These are phyloP conservation scores for Tupaia tana DNA, from an alignment of 2,113 vertebrate genomes.

Conservation along the genomic window DNA sequence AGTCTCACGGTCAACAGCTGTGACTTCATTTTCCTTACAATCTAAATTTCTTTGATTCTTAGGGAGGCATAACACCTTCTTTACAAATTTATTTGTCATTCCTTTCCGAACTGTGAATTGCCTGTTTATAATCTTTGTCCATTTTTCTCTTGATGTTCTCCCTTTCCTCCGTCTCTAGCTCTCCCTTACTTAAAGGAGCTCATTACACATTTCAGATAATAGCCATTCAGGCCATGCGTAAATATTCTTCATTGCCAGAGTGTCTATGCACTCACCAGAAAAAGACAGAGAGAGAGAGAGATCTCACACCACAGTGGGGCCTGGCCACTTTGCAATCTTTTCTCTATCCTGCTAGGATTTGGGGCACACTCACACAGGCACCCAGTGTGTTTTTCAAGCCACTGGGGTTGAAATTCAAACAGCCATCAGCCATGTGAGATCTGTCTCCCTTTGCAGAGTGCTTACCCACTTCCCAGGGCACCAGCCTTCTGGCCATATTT, in stretches of 20 bases:
- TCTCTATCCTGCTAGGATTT: too few species aligned
- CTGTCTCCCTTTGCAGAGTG: too few species aligned
- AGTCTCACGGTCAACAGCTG: neutral
- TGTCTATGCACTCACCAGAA: too few species aligned
- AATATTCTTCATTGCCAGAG: too few species aligned
- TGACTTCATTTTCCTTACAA: neutral
- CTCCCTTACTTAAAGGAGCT: neutral
- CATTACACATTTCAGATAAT: neutral
- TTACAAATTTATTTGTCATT: neutral
- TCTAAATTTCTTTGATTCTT: neutral
- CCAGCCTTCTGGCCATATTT: neutral
- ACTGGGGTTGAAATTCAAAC: too few species aligned
- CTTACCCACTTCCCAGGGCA: too few species aligned
- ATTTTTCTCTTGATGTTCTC: neutral
- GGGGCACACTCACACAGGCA: too few species aligned
- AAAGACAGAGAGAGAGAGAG: too few species aligned
- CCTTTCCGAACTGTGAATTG: neutral
- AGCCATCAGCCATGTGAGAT: too few species aligned
- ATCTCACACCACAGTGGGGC: too few species aligned
- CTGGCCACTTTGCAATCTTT: too few species aligned
- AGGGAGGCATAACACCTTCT: neutral
- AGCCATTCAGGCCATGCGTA: neutral
- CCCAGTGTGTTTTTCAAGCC: too few species aligned
- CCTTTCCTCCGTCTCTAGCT: neutral
- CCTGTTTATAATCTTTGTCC: neutral